Evolutionary conservation across 2,797 vertebrate species (phyloP).

Genomic region (Macropodus opercularis): DNA sequence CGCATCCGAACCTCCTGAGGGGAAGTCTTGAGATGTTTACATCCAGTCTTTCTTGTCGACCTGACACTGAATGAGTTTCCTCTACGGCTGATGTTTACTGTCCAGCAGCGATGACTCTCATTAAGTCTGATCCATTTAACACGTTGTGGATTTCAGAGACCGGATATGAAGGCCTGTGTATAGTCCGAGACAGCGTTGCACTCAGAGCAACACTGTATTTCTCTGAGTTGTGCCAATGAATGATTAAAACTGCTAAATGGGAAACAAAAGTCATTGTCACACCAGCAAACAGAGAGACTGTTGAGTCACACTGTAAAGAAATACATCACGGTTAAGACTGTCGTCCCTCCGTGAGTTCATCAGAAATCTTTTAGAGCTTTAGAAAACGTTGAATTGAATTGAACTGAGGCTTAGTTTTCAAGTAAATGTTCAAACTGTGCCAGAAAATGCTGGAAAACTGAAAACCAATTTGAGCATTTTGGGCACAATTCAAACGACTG

Average conservation of each 20-base stretch:
- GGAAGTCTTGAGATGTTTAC: slow-evolving; percentile 18
- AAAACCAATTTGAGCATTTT: slow-evolving; percentile 10
- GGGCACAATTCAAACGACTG: slow-evolving; percentile 15
- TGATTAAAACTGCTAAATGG: slow-evolving; percentile 21
- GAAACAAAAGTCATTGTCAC: slow-evolving; percentile 15
- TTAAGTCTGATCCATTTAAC: slow-evolving; percentile 47
- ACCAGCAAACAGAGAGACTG: neutral
- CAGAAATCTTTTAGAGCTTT: no score
- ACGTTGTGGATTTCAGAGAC: slow-evolving; percentile 48
- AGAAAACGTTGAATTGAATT: no score
- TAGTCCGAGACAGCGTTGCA: slow-evolving; percentile 18
- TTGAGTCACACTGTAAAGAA: slow-evolving; percentile 15
- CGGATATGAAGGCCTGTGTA: slow-evolving; percentile 35
- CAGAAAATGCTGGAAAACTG: no score
- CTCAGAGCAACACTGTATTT: slow-evolving; percentile 31
- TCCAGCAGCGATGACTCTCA: slow-evolving; percentile 32
- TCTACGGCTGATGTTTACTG: slow-evolving; percentile 15
- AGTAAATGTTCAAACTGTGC: no score
- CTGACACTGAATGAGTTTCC: slow-evolving; percentile 28
- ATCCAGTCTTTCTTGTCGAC: slow-evolving; percentile 12
- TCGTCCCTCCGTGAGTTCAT: slow-evolving; percentile 15
- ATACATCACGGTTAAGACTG: slow-evolving; percentile 16
- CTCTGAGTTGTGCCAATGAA: slow-evolving; percentile 19
- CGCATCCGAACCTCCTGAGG: neutral
- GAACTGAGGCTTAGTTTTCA: neutral